Evolutionary conservation across 2,888 invertebrate species (phyloP), one percentile per base, ranked within the genome.

Genomic region (Agrypnus murinus): DNA sequence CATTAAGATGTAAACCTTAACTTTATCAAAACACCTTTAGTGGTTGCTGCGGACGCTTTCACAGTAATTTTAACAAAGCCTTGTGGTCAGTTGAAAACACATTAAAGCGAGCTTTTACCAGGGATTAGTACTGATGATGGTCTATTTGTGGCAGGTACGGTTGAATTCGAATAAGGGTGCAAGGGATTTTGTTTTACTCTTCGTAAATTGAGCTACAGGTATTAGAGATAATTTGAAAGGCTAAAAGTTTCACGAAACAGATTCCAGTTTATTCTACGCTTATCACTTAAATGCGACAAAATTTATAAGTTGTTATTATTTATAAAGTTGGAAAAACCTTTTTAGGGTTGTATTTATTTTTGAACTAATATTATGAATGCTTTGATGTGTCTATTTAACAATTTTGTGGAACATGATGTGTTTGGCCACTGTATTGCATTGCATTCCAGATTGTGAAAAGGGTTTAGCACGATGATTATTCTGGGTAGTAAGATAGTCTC

Each of bases 101-200:
- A 53, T 32, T 15, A 12, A 36, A 34, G 32, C 9, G 14, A 15
- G 53, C 53, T 53, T 53, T 53, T 14, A 53, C 31, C 7, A 53
- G 15, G 53, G 53, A 53, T 53, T 53, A 53, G 36, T 53, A 53
- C 34, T 34, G 34, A 53, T 53, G 48, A 5, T 48, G 53, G 53
- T 53, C 53, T 32, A 53, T 53, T 53, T 53, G 53, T 36, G 34
- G 53, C 8, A 34, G 34, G 15, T 32, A 15, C 25, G 50, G 53
- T 12, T 25, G 53, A 53, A 53, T 32, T 53, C 53, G 25, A 25
- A 14, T 53, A 34, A 32, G 50, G 50, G n/a, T 32, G 32, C 6
- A 14, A 50, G 50, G 50, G 32, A 25, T 31, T 50, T 17, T 50
- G 8, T 32, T 53, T 48, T 8, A 10, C 15, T 36, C 8, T 32